Base-by-base conservation (phyloP, 2,888 invertebrate genomes). In the Melieria crassipennis region DNA sequence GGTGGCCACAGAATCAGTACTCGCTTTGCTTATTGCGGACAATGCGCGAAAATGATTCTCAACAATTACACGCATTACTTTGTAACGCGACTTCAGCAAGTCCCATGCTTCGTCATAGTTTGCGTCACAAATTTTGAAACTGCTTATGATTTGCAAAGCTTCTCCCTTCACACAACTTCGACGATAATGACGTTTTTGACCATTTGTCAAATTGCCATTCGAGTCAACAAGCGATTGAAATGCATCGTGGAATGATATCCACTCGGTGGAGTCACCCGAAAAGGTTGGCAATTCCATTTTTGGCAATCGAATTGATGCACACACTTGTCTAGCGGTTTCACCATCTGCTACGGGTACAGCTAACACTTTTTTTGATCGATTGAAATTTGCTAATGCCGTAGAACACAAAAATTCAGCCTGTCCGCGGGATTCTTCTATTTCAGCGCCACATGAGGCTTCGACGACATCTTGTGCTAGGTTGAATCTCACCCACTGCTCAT, bases 321-420 rank as follows among this genome's bases (percentile, higher is more conserved):
- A 45, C 16, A 61, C 42, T 42, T 16, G 10, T 57, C 2, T 6
- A 9, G 16, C 9, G 4, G 3, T n/a, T 30, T 16, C 16, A 16
- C 30, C 9, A n/a, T 9, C 9, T 6, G 9, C 5, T 6, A 7
- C 10, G 11, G 45, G 7, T 61, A 43, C 43, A 7, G 60, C 10
- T 10, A 42, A 10, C n/a, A 42, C 42, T 7, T 61, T 45, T 6
- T 43, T 42, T 43, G 43, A n/a, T 7, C 45, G 45, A 10, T 57
- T 57, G 60, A 43, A 61, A 43, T 43, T 43, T 10, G 60, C 7
- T 11, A 45, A n/a, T 43, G 61, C 61, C 13, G 43, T 9, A 11
- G 57, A 13, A 50, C 71, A 73, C 75, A 73, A 75, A 3, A 57
- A 42, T 43, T 70, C 68, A 11, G 73, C 73, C 46, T 75, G 67